These are phyloP conservation scores for Chionoecetes opilio DNA, from an alignment of 1,140 invertebrate species.

Conservation along the genomic window DNA sequence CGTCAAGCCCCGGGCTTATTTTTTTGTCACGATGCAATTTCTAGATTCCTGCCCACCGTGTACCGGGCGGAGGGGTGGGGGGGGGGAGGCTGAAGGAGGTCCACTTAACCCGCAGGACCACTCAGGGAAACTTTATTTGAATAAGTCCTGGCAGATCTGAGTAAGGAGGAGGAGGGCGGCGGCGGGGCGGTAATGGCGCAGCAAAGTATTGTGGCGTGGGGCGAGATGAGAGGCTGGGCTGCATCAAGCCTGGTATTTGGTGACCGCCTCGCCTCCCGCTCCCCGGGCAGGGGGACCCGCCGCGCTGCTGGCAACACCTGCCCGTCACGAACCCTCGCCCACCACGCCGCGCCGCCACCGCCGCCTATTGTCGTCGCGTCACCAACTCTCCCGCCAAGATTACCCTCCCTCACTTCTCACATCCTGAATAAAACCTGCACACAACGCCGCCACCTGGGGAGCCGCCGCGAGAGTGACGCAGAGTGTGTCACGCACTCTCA, in stretches of 20 bases:
- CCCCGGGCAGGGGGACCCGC: conserved; percentile 52
- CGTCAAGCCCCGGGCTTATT: conserved; percentile 64
- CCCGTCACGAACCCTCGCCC: conserved; percentile 58
- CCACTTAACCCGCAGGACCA: conserved; percentile 51
- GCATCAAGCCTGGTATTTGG: conserved; percentile 79
- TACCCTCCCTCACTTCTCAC: not conserved
- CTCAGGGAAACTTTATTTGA: conserved; percentile 55
- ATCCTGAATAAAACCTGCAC: not conserved
- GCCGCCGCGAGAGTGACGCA: not conserved
- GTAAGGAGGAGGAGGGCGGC: not conserved
- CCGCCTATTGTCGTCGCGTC: conserved; percentile 45
- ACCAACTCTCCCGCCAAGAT: not conserved
- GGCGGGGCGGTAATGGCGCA: conserved; percentile 63
- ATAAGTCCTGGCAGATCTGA: conserved; percentile 52
- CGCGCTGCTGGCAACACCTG: conserved; percentile 72
- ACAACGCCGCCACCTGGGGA: not conserved
- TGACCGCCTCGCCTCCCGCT: conserved; percentile 58
- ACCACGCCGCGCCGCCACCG: conserved; percentile 52
- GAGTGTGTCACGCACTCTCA: conserved; percentile 52
- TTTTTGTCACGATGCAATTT: conserved; percentile 79
- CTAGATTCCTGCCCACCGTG: conserved; percentile 63
- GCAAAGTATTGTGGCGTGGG: conserved; percentile 73
- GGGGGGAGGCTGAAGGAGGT: conserved; percentile 76
- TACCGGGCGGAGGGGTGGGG: conserved; percentile 57
- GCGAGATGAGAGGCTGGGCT: conserved; percentile 73